Conservation (phyloP, 2,113 vertebrate species). For the Alces alces region DNA sequence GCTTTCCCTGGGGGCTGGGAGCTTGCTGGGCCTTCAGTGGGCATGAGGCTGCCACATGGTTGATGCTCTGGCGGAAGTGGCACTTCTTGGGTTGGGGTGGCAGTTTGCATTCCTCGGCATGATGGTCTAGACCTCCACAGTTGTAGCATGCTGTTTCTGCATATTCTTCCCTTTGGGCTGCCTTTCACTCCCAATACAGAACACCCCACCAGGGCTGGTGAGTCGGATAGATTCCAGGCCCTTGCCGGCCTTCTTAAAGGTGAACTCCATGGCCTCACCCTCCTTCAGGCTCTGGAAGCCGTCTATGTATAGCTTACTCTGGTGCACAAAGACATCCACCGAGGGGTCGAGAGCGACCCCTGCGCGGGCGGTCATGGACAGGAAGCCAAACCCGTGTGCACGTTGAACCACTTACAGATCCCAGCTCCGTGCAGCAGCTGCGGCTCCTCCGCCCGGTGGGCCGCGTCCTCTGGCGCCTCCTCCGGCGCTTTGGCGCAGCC, state of each 20-base stretch:
- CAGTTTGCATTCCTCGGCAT: constrained; percentile 97
- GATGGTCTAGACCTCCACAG: constrained; percentile 97
- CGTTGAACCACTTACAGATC: neutral
- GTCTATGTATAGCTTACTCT: constrained; percentile 99
- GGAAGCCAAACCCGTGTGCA: neutral
- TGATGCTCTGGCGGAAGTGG: constrained; percentile 97
- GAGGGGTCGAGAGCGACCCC: accelerated
- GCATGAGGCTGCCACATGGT: constrained; percentile 96
- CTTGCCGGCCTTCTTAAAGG: constrained; percentile 96
- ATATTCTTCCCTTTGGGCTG: constrained; percentile 94
- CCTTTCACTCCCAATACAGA: constrained; percentile 93
- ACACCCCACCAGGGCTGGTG: constrained; percentile 89
- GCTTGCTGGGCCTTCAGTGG: constrained; percentile 89
- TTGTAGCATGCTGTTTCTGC: constrained; percentile 98
- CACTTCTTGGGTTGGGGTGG: constrained; percentile 99
- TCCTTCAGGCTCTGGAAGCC: constrained; percentile 98
- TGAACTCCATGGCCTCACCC: constrained; percentile 94
- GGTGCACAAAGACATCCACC: neutral
- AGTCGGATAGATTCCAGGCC: constrained; percentile 94
- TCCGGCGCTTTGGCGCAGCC: neutral
- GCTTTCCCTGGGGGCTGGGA: constrained; percentile 91
- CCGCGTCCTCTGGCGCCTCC: neutral
- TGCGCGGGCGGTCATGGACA: accelerated
- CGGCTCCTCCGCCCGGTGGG: accelerated
- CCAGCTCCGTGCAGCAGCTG: accelerated